phyloP scores from a whole-genome alignment of 2,888 invertebrate species.

The Sinelater perroti region DNA sequence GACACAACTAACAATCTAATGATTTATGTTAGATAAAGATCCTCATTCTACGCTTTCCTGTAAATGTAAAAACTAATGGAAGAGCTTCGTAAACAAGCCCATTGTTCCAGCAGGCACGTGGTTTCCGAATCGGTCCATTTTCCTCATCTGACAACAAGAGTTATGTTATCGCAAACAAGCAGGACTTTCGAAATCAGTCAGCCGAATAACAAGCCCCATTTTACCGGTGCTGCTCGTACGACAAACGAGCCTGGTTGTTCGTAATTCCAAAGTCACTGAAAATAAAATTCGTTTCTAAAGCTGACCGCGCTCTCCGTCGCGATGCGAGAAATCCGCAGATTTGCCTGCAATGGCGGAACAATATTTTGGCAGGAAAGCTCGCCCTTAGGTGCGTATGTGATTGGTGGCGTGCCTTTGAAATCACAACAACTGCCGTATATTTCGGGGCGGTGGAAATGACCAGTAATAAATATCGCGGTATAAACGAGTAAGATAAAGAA shows the following conservation, averaged over 20 bases:
- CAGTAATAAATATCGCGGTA: constrained; percentile 10
- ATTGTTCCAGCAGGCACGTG: constrained; percentile 1
- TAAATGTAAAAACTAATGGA: not conserved
- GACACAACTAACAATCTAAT: no score
- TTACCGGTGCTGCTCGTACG: not conserved
- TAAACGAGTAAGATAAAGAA: constrained; percentile 10
- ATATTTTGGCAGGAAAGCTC: not conserved
- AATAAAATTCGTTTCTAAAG: no score
- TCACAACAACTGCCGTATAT: constrained; percentile 10
- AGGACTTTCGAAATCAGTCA: constrained; percentile 9
- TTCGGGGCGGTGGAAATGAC: constrained; percentile 3
- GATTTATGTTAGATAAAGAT: no score
- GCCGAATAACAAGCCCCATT: constrained; percentile 7
- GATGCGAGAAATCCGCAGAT: no score
- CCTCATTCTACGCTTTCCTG: no score
- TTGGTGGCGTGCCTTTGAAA: constrained; percentile 14
- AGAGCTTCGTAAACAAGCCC: not conserved
- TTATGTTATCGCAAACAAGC: constrained; percentile 11
- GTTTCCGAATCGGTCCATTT: not conserved
- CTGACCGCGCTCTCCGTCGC: no score
- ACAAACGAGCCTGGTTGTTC: no score
- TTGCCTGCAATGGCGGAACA: not conserved
- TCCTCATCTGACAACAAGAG: constrained; percentile 3
- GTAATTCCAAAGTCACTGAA: no score
- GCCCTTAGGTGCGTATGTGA: constrained; percentile 7